Base-by-base conservation (phyloP, 2,113 vertebrate species). In the Desmodus rotundus region DNA sequence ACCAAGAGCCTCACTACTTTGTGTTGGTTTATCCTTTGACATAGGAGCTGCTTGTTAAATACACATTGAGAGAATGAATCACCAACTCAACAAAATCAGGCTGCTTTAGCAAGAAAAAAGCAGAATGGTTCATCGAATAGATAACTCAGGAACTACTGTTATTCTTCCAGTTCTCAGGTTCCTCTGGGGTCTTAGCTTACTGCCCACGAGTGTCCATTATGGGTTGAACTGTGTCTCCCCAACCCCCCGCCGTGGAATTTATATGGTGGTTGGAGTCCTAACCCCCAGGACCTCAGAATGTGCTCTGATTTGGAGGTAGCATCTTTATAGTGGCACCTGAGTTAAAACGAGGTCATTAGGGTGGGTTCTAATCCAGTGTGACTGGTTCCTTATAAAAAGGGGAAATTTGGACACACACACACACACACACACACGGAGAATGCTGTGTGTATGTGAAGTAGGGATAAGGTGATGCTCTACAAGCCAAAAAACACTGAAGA, bases 81-180 rank as follows among this genome's bases (percentile, higher is more conserved):
- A 9, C 19, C 43, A 2, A 2, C 38, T 54, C 20, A 5, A 24
- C 20, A 36, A 33, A 58, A 38, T 11, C 2, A 1, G 38, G 68
- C 56, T 91, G 77, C 68, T 17, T 7, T 26, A 10, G 41, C 8
- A n/a, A 67, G 85, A 10, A 26, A 24, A 28, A n/a, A 91, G 7
- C 1, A 24, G 28, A n/a, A 11, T 0, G 41, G 15, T 28, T 56
- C 19, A 10, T 0, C 0, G 14, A 58, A 33, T 2, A 26, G 17
- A 3, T 19, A 16, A 22, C 8, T 67, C 17, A 0, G 56, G 47
- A n/a, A 52, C 31, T 19, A 8, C 22, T 19, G 1, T 12, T 7
- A 8, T 13, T 24, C 4, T 31, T 41, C 28, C 38, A 3, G 19
- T 24, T 47, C 47, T 52, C 56, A 7, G 9, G 16, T 41, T 72